Evolutionary conservation across 1,140 invertebrate genomes (phyloP).

Genomic region (Penaeus indicus): DNA sequence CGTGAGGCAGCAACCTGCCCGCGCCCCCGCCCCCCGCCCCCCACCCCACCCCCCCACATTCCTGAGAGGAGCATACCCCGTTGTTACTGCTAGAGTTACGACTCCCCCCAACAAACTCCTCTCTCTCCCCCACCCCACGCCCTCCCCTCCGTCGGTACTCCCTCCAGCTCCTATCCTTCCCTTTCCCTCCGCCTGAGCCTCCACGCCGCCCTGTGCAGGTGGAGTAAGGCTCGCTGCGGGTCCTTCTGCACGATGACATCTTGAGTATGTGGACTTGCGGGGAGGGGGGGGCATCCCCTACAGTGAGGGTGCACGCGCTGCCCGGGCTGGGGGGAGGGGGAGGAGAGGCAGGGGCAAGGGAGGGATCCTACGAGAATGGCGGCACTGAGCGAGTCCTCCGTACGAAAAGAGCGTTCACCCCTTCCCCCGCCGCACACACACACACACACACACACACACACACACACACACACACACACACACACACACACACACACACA

Average conservation of each 20-base stretch:
- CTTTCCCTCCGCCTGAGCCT: neutral
- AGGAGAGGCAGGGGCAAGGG: neutral
- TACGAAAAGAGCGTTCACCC: no score
- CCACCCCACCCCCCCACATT: conserved; percentile 48
- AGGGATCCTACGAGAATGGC: conserved; percentile 29
- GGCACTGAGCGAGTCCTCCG: neutral
- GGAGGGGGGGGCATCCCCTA: neutral
- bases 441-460: no score
- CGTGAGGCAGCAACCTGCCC: conserved; percentile 32
- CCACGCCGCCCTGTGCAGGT: neutral
- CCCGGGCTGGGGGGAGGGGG: no score
- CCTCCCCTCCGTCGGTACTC: neutral
- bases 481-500: no score
- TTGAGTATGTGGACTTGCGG: conserved; percentile 7
- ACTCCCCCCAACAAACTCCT: conserved; percentile 28
- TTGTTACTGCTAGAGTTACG: conserved; percentile 64
- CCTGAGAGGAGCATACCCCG: conserved; percentile 60
- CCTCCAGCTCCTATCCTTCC: neutral
- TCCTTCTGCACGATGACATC: neutral
- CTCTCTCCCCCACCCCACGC: neutral
- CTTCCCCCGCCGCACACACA: no score
- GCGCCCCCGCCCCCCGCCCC: conserved; percentile 11
- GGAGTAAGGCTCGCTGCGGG: neutral
- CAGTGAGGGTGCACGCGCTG: no score
- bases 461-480: no score